Percentiles rank a stretch among this genome's conserved stretches.
Conservation (phyloP, 2,113 vertebrate species). For the Physeter macrocephalus region DNA sequence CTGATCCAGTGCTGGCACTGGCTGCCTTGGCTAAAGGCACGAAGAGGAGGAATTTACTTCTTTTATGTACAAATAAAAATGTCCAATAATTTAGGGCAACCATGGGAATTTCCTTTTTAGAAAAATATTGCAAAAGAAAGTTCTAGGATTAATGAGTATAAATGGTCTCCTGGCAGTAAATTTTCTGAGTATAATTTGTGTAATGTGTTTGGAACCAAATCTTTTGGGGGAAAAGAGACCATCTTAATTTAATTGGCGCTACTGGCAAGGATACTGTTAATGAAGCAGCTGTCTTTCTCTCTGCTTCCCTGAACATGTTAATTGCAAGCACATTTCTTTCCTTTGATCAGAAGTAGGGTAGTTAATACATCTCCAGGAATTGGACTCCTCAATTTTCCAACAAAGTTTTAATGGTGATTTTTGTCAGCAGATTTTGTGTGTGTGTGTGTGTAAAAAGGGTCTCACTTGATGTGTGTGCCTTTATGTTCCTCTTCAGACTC, state of each 20-base stretch:
- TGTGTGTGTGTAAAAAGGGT: not conserved
- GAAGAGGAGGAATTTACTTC: not conserved
- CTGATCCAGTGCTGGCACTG: not conserved
- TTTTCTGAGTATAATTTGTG: not conserved
- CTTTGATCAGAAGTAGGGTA: constrained; percentile 3
- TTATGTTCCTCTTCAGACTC: not conserved
- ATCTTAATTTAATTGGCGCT: constrained; percentile 37
- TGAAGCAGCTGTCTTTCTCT: constrained; percentile 28
- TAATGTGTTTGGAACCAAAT: constrained; percentile 20
- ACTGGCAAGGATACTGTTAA: constrained; percentile 24
- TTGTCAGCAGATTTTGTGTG: not conserved
- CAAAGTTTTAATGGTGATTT: not conserved
- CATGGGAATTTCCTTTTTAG: not conserved
- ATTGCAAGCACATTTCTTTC: not conserved
- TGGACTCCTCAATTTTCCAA: not conserved
- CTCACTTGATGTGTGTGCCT: not conserved
- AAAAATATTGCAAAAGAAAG: constrained; percentile 9
- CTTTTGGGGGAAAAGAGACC: not conserved
- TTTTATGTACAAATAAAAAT: constrained; percentile 24
- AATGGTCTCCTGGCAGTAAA: not conserved
- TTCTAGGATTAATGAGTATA: not conserved
- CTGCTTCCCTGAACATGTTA: not conserved
- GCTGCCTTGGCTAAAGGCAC: not conserved
- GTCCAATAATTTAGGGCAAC: not conserved
- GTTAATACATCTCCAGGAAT: not conserved